Evolutionary conservation across 2,797 vertebrate genomes (phyloP), one percentile per base, ranked within the genome.

Genomic region (Lutjanus argentimaculatus): DNA sequence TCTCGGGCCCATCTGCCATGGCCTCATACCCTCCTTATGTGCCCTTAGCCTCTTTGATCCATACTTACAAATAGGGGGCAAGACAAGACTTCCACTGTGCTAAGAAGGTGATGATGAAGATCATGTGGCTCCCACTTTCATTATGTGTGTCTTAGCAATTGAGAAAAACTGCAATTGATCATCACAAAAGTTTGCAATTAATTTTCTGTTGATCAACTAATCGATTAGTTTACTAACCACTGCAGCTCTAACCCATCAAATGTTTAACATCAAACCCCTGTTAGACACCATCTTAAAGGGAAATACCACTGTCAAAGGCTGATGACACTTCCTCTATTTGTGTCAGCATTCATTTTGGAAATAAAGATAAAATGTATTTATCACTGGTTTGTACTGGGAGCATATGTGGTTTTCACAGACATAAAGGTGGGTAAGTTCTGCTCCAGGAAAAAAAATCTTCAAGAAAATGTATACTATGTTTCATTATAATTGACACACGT

Each of bases 231-330:
- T 4, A 3, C 30, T 36, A 36, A 36, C 30, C 30, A 3, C 30
- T 6, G 5, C 30, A 36, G 30, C 30, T 36, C 30, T 6, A 61
- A 62, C 65, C 57, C 48, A 51, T 74, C 11, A 65, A 45, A 73
- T 61, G 56, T 36, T 49, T 19, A n/a, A 51, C 19, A 8, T 22
- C 48, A 69, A 14, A 74, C 16, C 71, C 14, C 10, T 6, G 22
- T 82, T 81, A 80, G 56, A 84, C 22, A 63, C 56, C 75, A 51
- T 5, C 36, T 59, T 68, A 64, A 85, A 89, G 75, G 70, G 73
- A 85, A 91, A 92, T 87, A 85, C 53, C 85, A 83, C 83, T 67
- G 6, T 70, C 42, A 73, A 75, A 87, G 75, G 19, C 43, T 84
- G 16, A 81, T 65, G 67, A 68, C 70, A 72, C 30, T 52, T 79